phyloP scores from a whole-genome alignment of 2,888 invertebrate species.

The Coelogynopora nodosa region DNA sequence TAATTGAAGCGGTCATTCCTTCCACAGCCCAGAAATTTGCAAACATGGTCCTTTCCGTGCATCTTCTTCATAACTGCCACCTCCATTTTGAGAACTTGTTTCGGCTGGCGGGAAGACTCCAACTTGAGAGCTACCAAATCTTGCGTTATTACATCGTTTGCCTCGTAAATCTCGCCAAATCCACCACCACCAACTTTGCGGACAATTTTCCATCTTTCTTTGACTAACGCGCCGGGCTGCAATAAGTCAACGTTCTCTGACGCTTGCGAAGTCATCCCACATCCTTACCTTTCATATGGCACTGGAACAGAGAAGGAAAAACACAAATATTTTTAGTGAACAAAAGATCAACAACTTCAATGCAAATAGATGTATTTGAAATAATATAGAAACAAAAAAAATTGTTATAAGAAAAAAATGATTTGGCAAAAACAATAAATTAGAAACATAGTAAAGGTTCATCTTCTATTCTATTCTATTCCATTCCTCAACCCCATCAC shows the following conservation, averaged over 20 bases:
- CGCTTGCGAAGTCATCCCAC: slow-evolving; percentile 44
- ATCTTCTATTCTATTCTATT: too few relatives aligned
- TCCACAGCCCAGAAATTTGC: slow-evolving; percentile 97
- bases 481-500: too few relatives aligned
- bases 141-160: slow-evolving; percentile 87
- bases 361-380: too few relatives aligned
- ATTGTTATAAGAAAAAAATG: too few relatives aligned
- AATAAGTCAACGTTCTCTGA: slow-evolving; percentile 45
- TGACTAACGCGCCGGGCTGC: slow-evolving; percentile 78
- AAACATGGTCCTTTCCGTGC: slow-evolving; percentile 88
- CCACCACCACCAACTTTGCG: slow-evolving; percentile 98
- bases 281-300: slow-evolving; percentile 34
- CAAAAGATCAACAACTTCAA: too few relatives aligned
- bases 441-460: too few relatives aligned
- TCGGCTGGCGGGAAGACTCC: slow-evolving; percentile 93
- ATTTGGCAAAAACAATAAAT: too few relatives aligned
- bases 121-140: slow-evolving; percentile 96
- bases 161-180: slow-evolving; percentile 99
- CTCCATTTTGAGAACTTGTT: slow-evolving; percentile 98
- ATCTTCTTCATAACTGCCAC: slow-evolving; percentile 92
- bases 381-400: too few relatives aligned
- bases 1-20: slow-evolving; percentile 98
- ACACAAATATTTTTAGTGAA: too few relatives aligned
- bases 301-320: too few relatives aligned
- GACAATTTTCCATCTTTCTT: slow-evolving; percentile 95